Conservation (phyloP, 2,888 invertebrate genomes). For the Oligia latruncula region DNA sequence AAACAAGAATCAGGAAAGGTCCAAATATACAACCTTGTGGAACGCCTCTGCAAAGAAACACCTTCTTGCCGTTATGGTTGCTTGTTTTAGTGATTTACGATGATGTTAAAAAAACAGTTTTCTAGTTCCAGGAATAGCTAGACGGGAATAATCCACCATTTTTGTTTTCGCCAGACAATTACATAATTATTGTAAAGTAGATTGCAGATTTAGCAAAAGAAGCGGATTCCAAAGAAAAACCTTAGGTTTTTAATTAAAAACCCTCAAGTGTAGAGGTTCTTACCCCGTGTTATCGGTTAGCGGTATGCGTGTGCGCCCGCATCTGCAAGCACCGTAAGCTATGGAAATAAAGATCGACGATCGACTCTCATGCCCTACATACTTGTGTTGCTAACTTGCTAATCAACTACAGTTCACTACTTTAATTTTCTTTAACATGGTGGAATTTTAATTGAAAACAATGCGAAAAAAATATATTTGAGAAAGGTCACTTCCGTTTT, state of each 20-base stretch:
- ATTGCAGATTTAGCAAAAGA: neutral
- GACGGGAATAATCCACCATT: neutral
- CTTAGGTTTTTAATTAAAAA: slow-evolving; percentile 7
- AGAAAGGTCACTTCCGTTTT: slow-evolving; percentile 3
- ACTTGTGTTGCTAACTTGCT: slow-evolving; percentile 66
- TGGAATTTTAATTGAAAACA: neutral
- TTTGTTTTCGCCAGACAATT: neutral
- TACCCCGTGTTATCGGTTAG: slow-evolving; percentile 73
- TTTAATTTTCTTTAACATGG: slow-evolving; percentile 39
- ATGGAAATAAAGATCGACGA: slow-evolving; percentile 72
- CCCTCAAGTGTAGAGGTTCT: slow-evolving; percentile 69
- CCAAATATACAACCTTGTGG: neutral
- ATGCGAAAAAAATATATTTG: neutral
- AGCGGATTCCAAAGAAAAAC: neutral
- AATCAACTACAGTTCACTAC: slow-evolving; percentile 41
- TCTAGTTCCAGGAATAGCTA: neutral
- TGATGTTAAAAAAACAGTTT: neutral
- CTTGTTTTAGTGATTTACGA: neutral
- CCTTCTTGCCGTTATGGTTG: neutral
- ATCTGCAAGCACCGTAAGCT: slow-evolving; percentile 69
- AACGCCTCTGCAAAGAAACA: neutral
- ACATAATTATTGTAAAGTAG: neutral
- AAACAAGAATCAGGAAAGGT: neutral
- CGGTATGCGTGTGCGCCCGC: slow-evolving; percentile 76
- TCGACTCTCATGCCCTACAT: slow-evolving; percentile 71